Evolutionary conservation across 1,140 invertebrate species (phyloP), one percentile per base, ranked within the genome.

Genomic region (Formica exsecta): DNA sequence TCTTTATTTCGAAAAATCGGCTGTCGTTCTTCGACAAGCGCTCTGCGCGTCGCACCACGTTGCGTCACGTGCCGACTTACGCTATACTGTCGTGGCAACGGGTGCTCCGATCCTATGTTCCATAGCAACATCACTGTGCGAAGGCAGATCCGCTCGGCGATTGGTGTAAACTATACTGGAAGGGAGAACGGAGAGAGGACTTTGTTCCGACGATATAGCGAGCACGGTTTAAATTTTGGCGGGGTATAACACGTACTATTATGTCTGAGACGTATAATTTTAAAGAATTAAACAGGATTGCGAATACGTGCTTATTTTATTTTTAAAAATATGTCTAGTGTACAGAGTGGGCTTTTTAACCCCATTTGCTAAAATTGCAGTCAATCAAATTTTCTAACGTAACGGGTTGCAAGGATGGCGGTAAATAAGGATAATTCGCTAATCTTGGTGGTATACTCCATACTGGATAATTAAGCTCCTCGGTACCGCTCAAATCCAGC

Each of bases 351-450:
- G 38, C 16, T 6, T 51, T 68, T 86, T 32, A 86, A 74, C 96
- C 96, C 96, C 96, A 97, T 87, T 96, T 93, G 36, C 92, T 93
- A 87, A 96, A 94, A 66, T 92, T 91, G 16, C 92, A 93, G 3
- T 95, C 90, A 11, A 80, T 86, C 91, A 97, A 96, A 90, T 96
- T 95, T 57, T 95, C 94, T 0, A 93, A 90, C 48, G 94, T 96
- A 16, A 97, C 93, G 85, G 95, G 96, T 88, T 95, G 95, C 19
- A 97, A 51, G 36, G 96, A 97, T 19, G 96, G 96, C 29, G 97
- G 96, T 79, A 97, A 92, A 92, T 95, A 95, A 19, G 92, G 88
- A 87, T 95, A 94, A 80, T 90, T 93, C 57, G 96, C 94, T 65
- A 96, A 93, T 65, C 94, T 85, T 54, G 92, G 79, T 16, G 96